These are phyloP conservation scores for Diabrotica balteata DNA, from an alignment of 2,888 invertebrate species.

Conservation along the genomic window DNA sequence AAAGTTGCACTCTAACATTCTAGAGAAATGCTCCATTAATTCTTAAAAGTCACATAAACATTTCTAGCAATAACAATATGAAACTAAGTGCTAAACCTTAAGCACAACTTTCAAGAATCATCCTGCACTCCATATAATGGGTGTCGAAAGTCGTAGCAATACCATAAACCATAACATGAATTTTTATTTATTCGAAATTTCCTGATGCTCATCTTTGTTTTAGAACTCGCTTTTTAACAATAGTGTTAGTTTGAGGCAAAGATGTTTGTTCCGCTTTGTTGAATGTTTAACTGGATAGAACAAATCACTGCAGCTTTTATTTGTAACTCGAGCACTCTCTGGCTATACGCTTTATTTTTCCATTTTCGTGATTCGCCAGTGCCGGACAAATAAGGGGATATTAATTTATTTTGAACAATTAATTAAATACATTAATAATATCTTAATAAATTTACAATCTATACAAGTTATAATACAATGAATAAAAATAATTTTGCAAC, in stretches of 20 bases:
- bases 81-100: conserved; percentile 14
- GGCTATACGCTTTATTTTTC: conserved; percentile 3
- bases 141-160: conserved; percentile 38
- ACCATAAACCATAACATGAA: conserved; percentile 54
- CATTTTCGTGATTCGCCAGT: neutral
- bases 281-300: conserved; percentile 60
- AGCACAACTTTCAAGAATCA: conserved; percentile 46
- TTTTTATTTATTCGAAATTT: conserved; percentile 41
- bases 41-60: conserved; percentile 44
- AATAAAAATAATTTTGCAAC: too few relatives aligned
- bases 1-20: neutral
- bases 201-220: conserved; percentile 38
- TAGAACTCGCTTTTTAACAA: conserved; percentile 52
- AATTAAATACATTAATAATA: too few relatives aligned
- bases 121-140: conserved; percentile 52
- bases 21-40: conserved; percentile 43
- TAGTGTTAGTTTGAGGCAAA: conserved; percentile 45
- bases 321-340: conserved; percentile 19
- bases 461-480: too few relatives aligned
- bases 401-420: too few relatives aligned
- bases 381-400: neutral
- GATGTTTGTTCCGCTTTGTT: conserved; percentile 58
- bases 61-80: conserved; percentile 46
- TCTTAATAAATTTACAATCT: too few relatives aligned
- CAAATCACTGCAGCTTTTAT: conserved; percentile 51